Conservation (phyloP, 2,888 invertebrate species). For the Heterodera filipjevi region DNA sequence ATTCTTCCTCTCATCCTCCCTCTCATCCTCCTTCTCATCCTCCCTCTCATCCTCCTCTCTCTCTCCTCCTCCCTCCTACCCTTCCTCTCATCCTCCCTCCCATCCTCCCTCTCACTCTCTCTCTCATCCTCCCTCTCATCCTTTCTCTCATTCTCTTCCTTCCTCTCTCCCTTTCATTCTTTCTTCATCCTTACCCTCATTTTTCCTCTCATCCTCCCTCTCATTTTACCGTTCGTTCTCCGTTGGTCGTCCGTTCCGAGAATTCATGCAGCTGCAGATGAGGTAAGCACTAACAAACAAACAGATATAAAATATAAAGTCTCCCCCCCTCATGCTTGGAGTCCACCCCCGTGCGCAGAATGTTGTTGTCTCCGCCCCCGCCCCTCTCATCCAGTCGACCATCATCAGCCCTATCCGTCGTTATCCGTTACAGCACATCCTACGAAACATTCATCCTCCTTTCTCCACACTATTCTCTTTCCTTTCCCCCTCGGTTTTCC, state of each 20-base stretch:
- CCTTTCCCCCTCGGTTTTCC: too few relatives aligned
- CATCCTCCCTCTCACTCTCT: background rate
- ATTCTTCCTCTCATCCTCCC: background rate
- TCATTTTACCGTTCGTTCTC: background rate
- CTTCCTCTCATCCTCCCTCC: background rate
- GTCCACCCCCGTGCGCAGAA: background rate
- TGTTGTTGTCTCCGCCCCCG: background rate
- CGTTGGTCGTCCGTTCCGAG: background rate
- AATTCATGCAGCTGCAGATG: background rate
- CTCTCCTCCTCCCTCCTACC: background rate
- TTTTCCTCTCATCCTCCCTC: too few relatives aligned
- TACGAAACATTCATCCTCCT: background rate
- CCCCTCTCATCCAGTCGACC: background rate
- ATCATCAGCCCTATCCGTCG: background rate
- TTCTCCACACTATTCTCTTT: too few relatives aligned
- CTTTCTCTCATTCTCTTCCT: too few relatives aligned
- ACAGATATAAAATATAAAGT: background rate
- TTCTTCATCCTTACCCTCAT: too few relatives aligned
- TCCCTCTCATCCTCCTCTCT: background rate
- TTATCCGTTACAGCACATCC: background rate
- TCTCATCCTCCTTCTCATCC: background rate
- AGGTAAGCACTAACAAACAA: background rate
- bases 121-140: background rate
- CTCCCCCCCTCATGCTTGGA: too few relatives aligned
- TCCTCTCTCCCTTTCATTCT: background rate